Base-by-base conservation (phyloP, 2,888 invertebrate genomes). In the Octonoba sinensis region DNA sequence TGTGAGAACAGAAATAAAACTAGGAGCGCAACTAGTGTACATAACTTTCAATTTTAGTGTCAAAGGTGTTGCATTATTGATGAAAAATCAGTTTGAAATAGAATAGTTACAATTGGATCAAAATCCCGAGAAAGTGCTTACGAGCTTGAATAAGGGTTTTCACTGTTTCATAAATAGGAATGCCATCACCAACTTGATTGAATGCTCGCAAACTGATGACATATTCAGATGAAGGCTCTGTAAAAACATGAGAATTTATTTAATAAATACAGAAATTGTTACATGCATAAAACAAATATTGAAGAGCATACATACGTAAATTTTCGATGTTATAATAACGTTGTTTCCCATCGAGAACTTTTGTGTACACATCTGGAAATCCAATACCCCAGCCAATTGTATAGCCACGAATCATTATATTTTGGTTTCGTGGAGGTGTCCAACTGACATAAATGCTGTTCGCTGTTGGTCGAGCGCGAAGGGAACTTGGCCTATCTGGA, bases 301-400 rank as follows among this genome's bases (percentile, higher is more conserved):
- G 3, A 22, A 20, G n/a, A 44, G 51, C 20, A 51, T 47, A 89
- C 90, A 88, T 87, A 94, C 94, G 93, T 15, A 96, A 90, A 83
- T 91, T 91, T 82, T 94, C 92, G 78, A 99, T 94, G 76, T 93
- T 92, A 88, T 93, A 95, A 85, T 92, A 93, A 83, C 96, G 92
- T 84, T 93, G 92, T 83, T 94, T 93, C 74, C 95, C 93, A 86
- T 95, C 95, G 71, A 99, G 90, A 74, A 93, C 91, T 72, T 93
- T 91, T 12, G 93, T 92, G 87, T 93, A 93, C 82, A 93, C 94
- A 88, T 99, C 98, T 0, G 99, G 97, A 86, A 97, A 93, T 46
- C 97, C 97, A 85, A 95, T 94, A 49, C 99, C 99, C 96, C 98
- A 99, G 72, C 96, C 96, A 83, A 99, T 92, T 85, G 93, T 93